Evolutionary conservation across 2,113 vertebrate species (phyloP), one percentile per base, ranked within the genome.

Genomic region (Pan paniscus): DNA sequence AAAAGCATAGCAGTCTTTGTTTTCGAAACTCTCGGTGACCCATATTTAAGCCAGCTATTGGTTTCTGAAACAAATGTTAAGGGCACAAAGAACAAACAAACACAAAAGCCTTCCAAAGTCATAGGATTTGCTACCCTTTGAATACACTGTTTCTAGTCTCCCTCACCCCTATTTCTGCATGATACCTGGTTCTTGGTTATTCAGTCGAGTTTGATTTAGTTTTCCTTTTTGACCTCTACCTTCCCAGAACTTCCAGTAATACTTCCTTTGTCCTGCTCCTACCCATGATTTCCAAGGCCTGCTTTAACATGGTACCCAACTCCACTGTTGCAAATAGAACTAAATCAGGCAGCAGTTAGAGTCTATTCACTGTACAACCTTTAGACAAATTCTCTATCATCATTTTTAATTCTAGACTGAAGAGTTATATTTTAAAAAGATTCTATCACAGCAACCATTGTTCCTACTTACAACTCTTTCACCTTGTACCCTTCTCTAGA

Each of bases 351-450:
- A 75, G 61, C 32, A 90, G 32, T 14, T 81, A 17, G 2, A 32
- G 48, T 86, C 13, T 35, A 95, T 73, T 83, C 16, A 68, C 25
- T 85, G 43, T 78, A 91, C 90, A 90, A 78, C 14, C 78, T 73
- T 73, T 83, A 89, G 35, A 95, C 48, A 96, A 95, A 94, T 87
- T 82, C 30, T 38, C 57, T 84, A n/a, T 82, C 32, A 32, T 68
- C 4, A 81, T 72, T 75, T 93, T 22, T 78, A 96, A 90, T 91
- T 90, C 85, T 93, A 94, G 20, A 86, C 61, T 75, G 6, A 73
- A 80, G 27, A 93, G 76, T 93, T 94, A 94, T 76, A 92, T 92
- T 85, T 93, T 78, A 88, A 96, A 90, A 94, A 82, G 40, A 92
- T 38, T 92, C 32, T 90, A 72, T 85, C 72, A 89, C n/a, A 76